Base-by-base conservation (phyloP, 2,113 vertebrate genomes). In the Anser cygnoides region DNA sequence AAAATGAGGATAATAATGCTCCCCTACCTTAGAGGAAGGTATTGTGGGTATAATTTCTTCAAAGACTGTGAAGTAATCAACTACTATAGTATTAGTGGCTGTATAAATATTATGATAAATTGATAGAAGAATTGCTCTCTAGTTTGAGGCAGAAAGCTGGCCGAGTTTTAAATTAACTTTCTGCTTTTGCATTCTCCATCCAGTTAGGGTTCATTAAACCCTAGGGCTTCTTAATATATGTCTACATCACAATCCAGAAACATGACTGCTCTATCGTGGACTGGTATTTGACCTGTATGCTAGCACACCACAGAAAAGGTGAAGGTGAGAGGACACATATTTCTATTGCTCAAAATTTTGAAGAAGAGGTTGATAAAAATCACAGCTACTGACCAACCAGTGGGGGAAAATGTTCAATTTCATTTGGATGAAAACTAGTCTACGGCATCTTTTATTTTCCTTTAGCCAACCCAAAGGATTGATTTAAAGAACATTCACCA, bases 81-180 rank as follows among this genome's bases (percentile, higher is more conserved):
- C 43, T 70, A 58, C 6, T 49, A 54, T n/a, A 79, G 6, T 68
- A 74, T 84, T 86, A 80, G 31, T 71, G 6, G 18, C 8, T 81
- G 21, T 61, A 71, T 72, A 92, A 88, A 77, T 74, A 65, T 83
- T 77, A 70, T 43, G 46, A 83, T 59, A 88, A 85, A 92, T 65
- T 61, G 52, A 90, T 68, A 52, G 25, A 79, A 91, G 49, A 67
- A 63, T 57, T 90, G 23, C 5, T 81, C 44, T 77, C 19, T 84
- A 13, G 54, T 95, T 94, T 91, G 41, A 86, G 28, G 35, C 44
- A 95, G 74, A 84, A 90, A 84, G 15, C 39, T 59, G 49, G 0
- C 18, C 50, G 28, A 63, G 11, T 87, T 82, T 89, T 90, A 87
- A 83, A 90, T 84, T 87, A 95, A 62, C 54, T 91, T 87, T 75